Conservation (phyloP, 2,888 invertebrate genomes). For the Malthinus seriepunctatus region DNA sequence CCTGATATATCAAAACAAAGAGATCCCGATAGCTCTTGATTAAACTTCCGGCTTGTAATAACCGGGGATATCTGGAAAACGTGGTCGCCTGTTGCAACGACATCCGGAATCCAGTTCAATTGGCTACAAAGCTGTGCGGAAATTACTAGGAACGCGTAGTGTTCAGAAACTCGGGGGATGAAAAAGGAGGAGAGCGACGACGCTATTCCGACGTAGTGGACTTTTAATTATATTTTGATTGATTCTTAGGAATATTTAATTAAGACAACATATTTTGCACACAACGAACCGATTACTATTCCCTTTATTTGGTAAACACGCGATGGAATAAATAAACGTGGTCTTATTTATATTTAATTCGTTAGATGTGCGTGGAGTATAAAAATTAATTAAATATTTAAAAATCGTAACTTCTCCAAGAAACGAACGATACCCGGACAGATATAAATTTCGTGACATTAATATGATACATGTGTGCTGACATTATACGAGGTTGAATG, state of each 20-base stretch:
- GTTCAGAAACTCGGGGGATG: background rate
- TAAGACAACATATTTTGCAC: slow-evolving; percentile 1
- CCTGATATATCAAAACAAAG: slow-evolving; percentile 31
- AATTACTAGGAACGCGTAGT: slow-evolving; percentile 10
- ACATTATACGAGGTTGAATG: slow-evolving; percentile 29
- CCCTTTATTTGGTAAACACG: background rate
- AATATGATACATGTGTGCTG: slow-evolving; percentile 27
- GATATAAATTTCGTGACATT: slow-evolving; percentile 26
- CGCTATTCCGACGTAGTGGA: background rate
- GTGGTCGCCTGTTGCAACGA: slow-evolving; percentile 22
- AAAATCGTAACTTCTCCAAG: slow-evolving; percentile 14
- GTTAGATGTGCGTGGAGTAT: slow-evolving; percentile 11
- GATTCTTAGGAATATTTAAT: slow-evolving; percentile 2
- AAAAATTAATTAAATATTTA: slow-evolving; percentile 11
- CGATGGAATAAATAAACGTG: slow-evolving; percentile 1
- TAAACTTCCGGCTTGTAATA: slow-evolving; percentile 32
- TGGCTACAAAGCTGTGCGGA: slow-evolving; percentile 11
- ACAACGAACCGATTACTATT: slow-evolving; percentile 4
- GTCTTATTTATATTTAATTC: background rate
- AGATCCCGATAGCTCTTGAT: slow-evolving; percentile 31
- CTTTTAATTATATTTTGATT: slow-evolving; percentile 5
- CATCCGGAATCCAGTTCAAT: slow-evolving; percentile 13
- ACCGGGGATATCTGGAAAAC: slow-evolving; percentile 22
- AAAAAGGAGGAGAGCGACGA: background rate
- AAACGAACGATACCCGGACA: slow-evolving; percentile 19